Base-by-base conservation (phyloP, 2,797 vertebrate genomes). In the Mionectes olivaceus region DNA sequence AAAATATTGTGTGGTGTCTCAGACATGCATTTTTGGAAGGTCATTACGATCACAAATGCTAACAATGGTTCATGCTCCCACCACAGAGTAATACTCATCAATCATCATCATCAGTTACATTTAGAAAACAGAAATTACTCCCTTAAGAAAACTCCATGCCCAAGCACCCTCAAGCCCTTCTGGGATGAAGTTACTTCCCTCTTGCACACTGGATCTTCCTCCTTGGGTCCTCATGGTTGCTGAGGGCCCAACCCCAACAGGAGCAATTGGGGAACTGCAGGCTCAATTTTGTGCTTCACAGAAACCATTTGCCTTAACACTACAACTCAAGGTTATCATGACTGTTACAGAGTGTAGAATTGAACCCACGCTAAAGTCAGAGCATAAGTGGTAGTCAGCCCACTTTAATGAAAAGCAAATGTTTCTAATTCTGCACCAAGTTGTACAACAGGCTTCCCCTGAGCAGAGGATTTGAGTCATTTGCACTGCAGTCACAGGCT, bases 401-500 rank as follows among this genome's bases (percentile, higher is more conserved):
- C 81, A 61, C 28, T 61, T 60, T 57, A 73, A 78, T 39, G 30
- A 76, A 91, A 77, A 84, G 39, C 21, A 67, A 86, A 57, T 28
- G 12, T 35, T 93, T 82, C 49, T 55, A 35, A 69, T 83, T 77
- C 70, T 50, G 73, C 37, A 43, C 18, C n/a, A 50, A 57, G 53
- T 7, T 68, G 39, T 61, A 75, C 63, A 49, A 52, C 17, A 77
- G 73, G 70, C 57, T 83, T 68, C 37, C 73, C 52, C 75, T 52
- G 53, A 76, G 90, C 93, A 76, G 87, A 87, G 90, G 88, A 92
- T 83, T 39, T 18, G 82, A 96, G 95, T 97, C 97, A 98, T 98
- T 98, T 98, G 98, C 88, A 97, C 75, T 95, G 96, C 97, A 97
- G 97, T 97, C 97, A 94, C 97, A 95, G 97, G 89, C 84, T 95